Evolutionary conservation across 1,140 invertebrate species (phyloP), one percentile per base, ranked within the genome.

Genomic region (Mesaphorura yosii): DNA sequence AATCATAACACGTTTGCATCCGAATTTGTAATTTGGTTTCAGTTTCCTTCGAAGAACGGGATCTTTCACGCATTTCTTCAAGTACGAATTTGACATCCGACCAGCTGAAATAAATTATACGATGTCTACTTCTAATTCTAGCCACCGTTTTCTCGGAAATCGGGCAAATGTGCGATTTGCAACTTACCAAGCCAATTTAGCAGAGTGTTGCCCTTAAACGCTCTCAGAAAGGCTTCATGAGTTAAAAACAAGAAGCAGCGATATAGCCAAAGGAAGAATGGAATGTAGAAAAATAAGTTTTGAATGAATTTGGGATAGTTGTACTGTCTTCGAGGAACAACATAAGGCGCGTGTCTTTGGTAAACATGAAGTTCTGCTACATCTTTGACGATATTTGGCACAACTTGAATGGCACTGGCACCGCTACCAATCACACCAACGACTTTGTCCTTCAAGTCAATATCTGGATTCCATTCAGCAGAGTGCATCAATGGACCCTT

Each of bases 11-110:
- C 57, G 34, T 29, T 59, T 59, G 39, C 57, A 59, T 20, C 57
- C 57, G 6, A 59, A 39, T n/a, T 41, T 23, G 31, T 59, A 59
- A 19, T 48, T 55, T 22, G 57, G 53, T 20, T 14, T 48, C n/a
- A 59, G 10, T 2, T 48, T 31, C 42, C 52, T n/a, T 14, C 28
- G 19, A 17, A 54, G n/a, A 37, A 12, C 17, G 12, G 34, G 12
- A 37, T 37, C 17, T 17, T 37, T 17, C 12, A 37, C 17, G 12
- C 17, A 17, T 37, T 37, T 37, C 34, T 37, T 37, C 34, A 37
- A 17, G 34, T 37, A 17, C 12, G 34, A 12, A 12, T 37, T 37
- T 17, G 12, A 12, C 17, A 17, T 17, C 34, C 34, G 17, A 37
- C 12, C 17, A 37, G 34, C 34, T 37, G 34, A 12, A 37, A n/a